Evolutionary conservation across 2,113 vertebrate species (phyloP).

Genomic region (Clarias macrocephalus): DNA sequence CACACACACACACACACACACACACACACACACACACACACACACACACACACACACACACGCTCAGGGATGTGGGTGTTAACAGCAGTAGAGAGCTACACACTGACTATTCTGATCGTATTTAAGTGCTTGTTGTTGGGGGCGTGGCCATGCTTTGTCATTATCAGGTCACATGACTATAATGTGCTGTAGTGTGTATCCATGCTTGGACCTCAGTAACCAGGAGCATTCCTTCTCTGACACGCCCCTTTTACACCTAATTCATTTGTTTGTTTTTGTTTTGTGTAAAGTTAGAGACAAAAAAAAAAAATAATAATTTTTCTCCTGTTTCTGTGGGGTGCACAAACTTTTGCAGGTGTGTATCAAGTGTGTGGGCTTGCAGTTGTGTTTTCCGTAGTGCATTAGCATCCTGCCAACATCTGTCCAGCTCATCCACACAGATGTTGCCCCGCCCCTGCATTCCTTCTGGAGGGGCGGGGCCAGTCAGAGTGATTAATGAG

Average conservation of each 20-base stretch:
- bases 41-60: too few relatives aligned
- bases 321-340: neutral
- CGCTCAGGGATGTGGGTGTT: neutral
- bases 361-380: neutral
- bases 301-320: neutral
- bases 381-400: conserved; percentile 28
- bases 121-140: neutral
- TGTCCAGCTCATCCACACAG: conserved; percentile 43
- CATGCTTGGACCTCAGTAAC: neutral
- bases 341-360: neutral
- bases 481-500: conserved; percentile 53
- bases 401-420: conserved; percentile 43
- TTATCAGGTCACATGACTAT: neutral
- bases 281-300: neutral
- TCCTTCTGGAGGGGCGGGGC: conserved; percentile 7
- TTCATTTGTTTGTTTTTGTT: neutral
- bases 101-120: neutral
- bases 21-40: too few relatives aligned
- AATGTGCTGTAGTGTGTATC: neutral
- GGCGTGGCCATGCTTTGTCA: neutral
- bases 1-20: too few relatives aligned
- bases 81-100: too few relatives aligned
- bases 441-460: conserved; percentile 33
- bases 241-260: neutral
- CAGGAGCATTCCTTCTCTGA: neutral